Percentiles rank a stretch among this genome's conserved stretches.
phyloP scores from a whole-genome alignment of 2,797 vertebrate species.

The Bryconaethiops microstoma region DNA sequence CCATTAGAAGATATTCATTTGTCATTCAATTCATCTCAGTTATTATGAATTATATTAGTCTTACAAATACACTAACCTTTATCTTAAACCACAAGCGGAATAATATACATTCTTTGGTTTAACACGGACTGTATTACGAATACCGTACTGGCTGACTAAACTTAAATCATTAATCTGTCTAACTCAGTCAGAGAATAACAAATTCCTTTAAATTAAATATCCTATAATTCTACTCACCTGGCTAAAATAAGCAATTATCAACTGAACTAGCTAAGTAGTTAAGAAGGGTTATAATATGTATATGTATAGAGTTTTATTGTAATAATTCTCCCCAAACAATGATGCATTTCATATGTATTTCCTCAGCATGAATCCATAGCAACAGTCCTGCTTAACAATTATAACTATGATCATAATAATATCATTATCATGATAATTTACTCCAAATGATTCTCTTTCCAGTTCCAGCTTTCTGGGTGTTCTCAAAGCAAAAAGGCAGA shows the following conservation, averaged over 20 bases:
- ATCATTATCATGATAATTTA: conserved; percentile 1
- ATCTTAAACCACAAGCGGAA: no score
- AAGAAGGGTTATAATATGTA: neutral
- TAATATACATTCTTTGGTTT: no score
- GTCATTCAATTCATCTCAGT: no score
- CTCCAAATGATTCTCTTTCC: conserved; percentile 12
- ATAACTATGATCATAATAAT: neutral
- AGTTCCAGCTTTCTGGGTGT: neutral
- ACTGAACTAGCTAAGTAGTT: neutral
- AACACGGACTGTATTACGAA: no score
- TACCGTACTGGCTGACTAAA: no score
- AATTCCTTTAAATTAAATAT: no score
- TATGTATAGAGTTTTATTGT: neutral
- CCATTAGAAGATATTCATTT: no score
- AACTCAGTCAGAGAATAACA: no score
- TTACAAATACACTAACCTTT: no score
- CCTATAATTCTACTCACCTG: no score
- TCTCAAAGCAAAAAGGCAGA: conserved; percentile 9
- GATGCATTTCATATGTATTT: neutral
- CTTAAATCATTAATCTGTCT: no score
- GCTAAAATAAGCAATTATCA: neutral
- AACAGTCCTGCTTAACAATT: conserved; percentile 20
- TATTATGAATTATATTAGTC: no score
- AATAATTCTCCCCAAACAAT: neutral
- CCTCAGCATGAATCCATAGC: neutral